These are phyloP conservation scores for Trichomycterus rosablanca DNA, from an alignment of 2,113 vertebrate species.

Conservation along the genomic window DNA sequence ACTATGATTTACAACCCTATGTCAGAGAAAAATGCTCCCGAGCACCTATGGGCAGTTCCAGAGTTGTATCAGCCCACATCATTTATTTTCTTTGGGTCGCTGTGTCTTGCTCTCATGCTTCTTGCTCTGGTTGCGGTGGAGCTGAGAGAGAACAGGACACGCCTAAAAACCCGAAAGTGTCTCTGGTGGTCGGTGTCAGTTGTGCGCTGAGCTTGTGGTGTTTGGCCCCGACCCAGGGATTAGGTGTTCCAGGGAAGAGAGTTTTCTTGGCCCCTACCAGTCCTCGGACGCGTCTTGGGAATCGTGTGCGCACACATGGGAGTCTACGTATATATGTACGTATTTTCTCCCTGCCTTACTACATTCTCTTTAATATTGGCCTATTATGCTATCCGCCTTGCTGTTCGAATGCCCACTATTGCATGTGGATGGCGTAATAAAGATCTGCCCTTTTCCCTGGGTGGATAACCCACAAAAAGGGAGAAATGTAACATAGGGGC, in stretches of 20 bases:
- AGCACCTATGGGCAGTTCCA: conserved; percentile 81
- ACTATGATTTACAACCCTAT: conserved; percentile 68
- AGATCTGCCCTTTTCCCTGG: conserved; percentile 32
- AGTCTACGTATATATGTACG: conserved; percentile 13
- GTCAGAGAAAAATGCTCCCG: conserved; percentile 65
- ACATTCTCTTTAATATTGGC: conserved; percentile 21
- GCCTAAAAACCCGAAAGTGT: conserved; percentile 82
- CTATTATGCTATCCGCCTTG: conserved; percentile 34
- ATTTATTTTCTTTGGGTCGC: conserved; percentile 84
- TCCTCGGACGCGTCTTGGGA: conserved; percentile 73
- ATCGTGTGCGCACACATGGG: conserved; percentile 55
- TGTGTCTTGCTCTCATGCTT: conserved; percentile 67
- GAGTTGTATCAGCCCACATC: conserved; percentile 70
- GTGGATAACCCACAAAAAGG: conserved; percentile 12
- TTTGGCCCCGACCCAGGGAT: conserved; percentile 85
- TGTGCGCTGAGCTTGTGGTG: conserved; percentile 73
- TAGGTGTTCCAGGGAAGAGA: conserved; percentile 83
- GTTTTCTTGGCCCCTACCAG: conserved; percentile 73
- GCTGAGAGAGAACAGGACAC: conserved; percentile 79
- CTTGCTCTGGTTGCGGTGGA: conserved; percentile 76
- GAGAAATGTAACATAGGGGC: conserved; percentile 10
- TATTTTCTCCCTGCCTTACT: conserved; percentile 25
- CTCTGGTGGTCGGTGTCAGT: conserved; percentile 79
- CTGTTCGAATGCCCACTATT: conserved; percentile 35
- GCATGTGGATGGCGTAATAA: conserved; percentile 35